A percentile compares a stretch with the other conserved stretches of the same genome.
Conservation (phyloP, 1,140 invertebrate genomes). For the Zaprionus ghesquierei region DNA sequence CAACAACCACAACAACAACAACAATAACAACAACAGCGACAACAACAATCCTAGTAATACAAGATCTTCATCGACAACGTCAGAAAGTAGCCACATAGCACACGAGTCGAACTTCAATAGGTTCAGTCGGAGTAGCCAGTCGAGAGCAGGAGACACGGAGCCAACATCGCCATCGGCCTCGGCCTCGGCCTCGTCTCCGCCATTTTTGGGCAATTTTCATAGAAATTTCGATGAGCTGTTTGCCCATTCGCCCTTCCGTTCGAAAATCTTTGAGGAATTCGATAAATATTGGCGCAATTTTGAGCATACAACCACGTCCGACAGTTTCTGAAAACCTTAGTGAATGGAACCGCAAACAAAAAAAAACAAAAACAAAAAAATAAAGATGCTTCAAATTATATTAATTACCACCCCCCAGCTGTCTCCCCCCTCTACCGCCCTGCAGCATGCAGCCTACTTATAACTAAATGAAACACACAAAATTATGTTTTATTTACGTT, state of each 20-base stretch:
- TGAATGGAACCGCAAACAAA: conserved; percentile 49
- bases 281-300: conserved; percentile 81
- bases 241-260: conserved; percentile 70
- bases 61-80: conserved; percentile 13
- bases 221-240: conserved; percentile 67
- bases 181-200: conserved; percentile 10
- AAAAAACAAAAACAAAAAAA: neutral
- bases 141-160: neutral
- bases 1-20: conserved; percentile 18
- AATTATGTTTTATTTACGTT: conserved; percentile 7
- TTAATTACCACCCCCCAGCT: conserved; percentile 2
- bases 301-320: conserved; percentile 44
- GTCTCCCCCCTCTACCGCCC: conserved; percentile 1
- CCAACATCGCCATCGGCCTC: conserved; percentile 20
- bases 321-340: conserved; percentile 49
- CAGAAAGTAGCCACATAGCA: conserved; percentile 24
- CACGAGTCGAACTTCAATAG: conserved; percentile 26
- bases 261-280: conserved; percentile 75
- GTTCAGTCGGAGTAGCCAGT: neutral
- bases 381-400: conserved; percentile 43
- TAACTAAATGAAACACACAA: conserved; percentile 12
- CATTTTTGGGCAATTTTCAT: conserved; percentile 50
- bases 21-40: neutral
- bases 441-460: conserved; percentile 59
- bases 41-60: conserved; percentile 1